Percentiles rank a stretch among this genome's conserved stretches.
Conservation (phyloP, 2,888 invertebrate species). For the Linyphia triangularis region DNA sequence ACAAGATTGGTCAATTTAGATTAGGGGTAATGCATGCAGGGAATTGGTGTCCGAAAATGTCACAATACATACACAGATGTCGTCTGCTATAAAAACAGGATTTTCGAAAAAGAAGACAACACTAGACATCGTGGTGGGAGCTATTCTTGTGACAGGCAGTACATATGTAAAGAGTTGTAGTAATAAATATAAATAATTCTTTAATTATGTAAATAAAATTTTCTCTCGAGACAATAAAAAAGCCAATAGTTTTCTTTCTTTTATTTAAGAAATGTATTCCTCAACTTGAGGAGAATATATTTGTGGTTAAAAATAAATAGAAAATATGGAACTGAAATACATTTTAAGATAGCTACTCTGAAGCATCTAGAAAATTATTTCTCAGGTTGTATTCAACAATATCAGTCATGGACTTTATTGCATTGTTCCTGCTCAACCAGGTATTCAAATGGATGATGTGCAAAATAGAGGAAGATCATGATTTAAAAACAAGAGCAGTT, state of each 20-base stretch:
- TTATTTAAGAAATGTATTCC: slow-evolving; percentile 70
- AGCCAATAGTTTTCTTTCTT: slow-evolving; percentile 23
- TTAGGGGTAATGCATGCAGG: too few relatives aligned
- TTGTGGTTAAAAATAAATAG: slow-evolving; percentile 74
- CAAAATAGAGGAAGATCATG: slow-evolving; percentile 39
- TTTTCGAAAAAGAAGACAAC: too few relatives aligned
- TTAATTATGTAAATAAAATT: not conserved
- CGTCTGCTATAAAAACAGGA: too few relatives aligned
- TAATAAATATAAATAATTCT: too few relatives aligned
- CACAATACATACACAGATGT: too few relatives aligned
- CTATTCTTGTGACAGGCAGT: too few relatives aligned
- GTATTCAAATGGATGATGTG: slow-evolving; percentile 51
- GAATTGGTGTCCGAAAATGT: too few relatives aligned
- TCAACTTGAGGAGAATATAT: slow-evolving; percentile 75
- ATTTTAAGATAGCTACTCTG: slow-evolving; percentile 71
- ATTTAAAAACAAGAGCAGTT: slow-evolving; percentile 33
- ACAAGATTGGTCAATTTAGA: too few relatives aligned
- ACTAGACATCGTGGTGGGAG: too few relatives aligned
- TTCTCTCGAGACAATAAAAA: not conserved
- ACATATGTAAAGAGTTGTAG: too few relatives aligned
- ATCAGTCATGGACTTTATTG: slow-evolving; percentile 70
- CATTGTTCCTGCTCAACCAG: slow-evolving; percentile 63
- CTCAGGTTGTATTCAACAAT: slow-evolving; percentile 39
- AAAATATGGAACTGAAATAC: slow-evolving; percentile 72
- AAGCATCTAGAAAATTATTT: slow-evolving; percentile 69